Conservation (phyloP, 1,140 invertebrate genomes). For the Cardiocondyla obscurior region DNA sequence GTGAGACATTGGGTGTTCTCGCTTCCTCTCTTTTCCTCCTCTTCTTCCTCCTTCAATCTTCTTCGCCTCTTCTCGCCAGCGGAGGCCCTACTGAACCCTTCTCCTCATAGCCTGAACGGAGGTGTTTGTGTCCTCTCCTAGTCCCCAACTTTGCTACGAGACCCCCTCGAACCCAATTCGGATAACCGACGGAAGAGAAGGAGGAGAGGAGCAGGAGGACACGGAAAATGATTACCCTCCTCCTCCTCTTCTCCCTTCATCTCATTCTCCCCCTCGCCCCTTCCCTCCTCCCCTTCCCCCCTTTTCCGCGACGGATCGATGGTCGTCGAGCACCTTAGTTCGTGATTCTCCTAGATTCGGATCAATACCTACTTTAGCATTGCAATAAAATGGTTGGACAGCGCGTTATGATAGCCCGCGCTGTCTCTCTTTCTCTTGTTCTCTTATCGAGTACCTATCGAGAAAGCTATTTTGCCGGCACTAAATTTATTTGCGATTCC, state of each 20-base stretch:
- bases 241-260: constrained; percentile 58
- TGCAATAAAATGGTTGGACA: constrained; percentile 73
- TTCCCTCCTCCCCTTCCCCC: constrained; percentile 60
- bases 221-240: constrained; percentile 71
- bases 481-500: constrained; percentile 69
- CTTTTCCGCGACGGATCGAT: constrained; percentile 71
- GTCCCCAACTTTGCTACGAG: constrained; percentile 73
- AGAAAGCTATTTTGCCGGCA: constrained; percentile 62
- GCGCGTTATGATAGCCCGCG: constrained; percentile 69
- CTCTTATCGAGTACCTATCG: constrained; percentile 69
- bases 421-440: constrained; percentile 12
- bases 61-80: constrained; percentile 54
- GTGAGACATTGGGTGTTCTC: constrained; percentile 16
- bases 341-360: constrained; percentile 73
- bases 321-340: constrained; percentile 73
- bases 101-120: constrained; percentile 66
- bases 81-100: constrained; percentile 65
- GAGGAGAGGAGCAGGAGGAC: constrained; percentile 55
- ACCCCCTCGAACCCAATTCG: constrained; percentile 75
- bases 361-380: constrained; percentile 74
- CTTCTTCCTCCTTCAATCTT: constrained; percentile 57
- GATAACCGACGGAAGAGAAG: constrained; percentile 74
- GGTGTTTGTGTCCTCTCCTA: constrained; percentile 76
- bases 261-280: constrained; percentile 57
- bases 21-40: constrained; percentile 47